phyloP scores from a whole-genome alignment of 2,888 invertebrate species.

The Spodoptera littoralis region DNA sequence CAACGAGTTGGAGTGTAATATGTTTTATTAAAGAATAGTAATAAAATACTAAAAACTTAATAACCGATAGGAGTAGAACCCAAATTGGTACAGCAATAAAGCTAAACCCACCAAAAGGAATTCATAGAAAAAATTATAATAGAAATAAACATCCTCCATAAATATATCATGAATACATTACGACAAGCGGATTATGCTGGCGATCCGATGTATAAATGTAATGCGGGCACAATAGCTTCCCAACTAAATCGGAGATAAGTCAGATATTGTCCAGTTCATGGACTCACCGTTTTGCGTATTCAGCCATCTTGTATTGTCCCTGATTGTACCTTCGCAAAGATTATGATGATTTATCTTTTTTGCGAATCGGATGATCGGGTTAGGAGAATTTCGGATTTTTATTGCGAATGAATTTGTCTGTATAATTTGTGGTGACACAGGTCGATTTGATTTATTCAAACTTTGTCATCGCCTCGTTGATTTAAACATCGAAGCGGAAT shows the following conservation, averaged over 20 bases:
- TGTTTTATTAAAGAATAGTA: no score
- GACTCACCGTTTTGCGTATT: conserved; percentile 48
- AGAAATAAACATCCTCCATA: background rate
- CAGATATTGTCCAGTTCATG: conserved; percentile 18
- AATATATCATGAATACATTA: conserved; percentile 6
- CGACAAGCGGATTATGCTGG: conserved; percentile 23
- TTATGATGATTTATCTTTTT: conserved; percentile 25
- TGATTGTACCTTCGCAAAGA: conserved; percentile 29
- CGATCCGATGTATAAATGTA: conserved; percentile 20
- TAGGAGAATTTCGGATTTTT: conserved; percentile 3
- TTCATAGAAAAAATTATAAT: background rate
- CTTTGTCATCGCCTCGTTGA: no score
- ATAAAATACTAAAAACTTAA: no score
- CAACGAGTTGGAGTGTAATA: no score
- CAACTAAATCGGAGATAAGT: conserved; percentile 41
- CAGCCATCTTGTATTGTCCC: conserved; percentile 40
- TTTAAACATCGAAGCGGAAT: no score
- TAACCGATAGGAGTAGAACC: background rate
- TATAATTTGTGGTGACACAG: no score
- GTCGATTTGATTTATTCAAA: no score
- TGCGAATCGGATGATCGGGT: conserved; percentile 16
- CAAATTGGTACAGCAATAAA: no score
- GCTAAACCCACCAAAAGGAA: no score
- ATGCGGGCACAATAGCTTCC: conserved; percentile 30
- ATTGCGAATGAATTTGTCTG: no score